phyloP scores from a whole-genome alignment of 2,113 vertebrate species.

The Pseudorhombus dupliciocellatus region DNA sequence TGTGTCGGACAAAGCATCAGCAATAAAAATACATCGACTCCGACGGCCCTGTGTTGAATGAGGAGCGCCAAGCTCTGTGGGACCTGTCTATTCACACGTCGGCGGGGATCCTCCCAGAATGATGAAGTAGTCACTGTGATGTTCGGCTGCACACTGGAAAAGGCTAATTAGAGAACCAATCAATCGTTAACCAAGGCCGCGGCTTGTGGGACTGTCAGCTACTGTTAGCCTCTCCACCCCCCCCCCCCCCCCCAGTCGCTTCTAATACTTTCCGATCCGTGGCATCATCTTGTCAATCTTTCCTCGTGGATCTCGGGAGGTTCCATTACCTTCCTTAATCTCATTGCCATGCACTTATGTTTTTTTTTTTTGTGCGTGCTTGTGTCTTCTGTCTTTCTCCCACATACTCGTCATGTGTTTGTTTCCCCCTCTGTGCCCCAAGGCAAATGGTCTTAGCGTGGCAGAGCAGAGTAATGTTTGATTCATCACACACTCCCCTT shows the following conservation, averaged over 20 bases:
- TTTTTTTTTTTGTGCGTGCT: background rate
- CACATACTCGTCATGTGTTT: conserved; percentile 51
- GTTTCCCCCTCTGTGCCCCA: conserved; percentile 43
- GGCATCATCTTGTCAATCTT: conserved; percentile 54
- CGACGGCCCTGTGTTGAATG: conserved; percentile 31
- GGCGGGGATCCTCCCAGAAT: conserved; percentile 61
- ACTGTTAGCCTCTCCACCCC: conserved; percentile 50
- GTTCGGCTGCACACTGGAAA: conserved; percentile 59
- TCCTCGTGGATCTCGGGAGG: conserved; percentile 40
- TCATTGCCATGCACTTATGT: conserved; percentile 46
- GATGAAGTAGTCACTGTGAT: conserved; percentile 70
- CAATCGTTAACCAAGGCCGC: conserved; percentile 62
- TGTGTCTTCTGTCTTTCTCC: conserved; percentile 27
- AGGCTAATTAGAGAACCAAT: conserved; percentile 78
- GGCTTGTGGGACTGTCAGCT: conserved; percentile 66
- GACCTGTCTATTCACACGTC: conserved; percentile 63
- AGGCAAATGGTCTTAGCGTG: conserved; percentile 59
- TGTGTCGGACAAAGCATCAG: conserved; percentile 2
- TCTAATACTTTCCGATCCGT: conserved; percentile 47
- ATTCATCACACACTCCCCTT: conserved; percentile 63
- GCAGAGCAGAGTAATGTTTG: conserved; percentile 61
- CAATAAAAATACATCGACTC: conserved; percentile 18
- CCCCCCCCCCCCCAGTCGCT: conserved; percentile 21
- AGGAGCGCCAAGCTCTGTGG: conserved; percentile 44
- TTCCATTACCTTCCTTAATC: conserved; percentile 46